These are phyloP conservation scores for Gambelia wislizenii DNA, from an alignment of 2,797 vertebrate genomes.

Conservation along the genomic window DNA sequence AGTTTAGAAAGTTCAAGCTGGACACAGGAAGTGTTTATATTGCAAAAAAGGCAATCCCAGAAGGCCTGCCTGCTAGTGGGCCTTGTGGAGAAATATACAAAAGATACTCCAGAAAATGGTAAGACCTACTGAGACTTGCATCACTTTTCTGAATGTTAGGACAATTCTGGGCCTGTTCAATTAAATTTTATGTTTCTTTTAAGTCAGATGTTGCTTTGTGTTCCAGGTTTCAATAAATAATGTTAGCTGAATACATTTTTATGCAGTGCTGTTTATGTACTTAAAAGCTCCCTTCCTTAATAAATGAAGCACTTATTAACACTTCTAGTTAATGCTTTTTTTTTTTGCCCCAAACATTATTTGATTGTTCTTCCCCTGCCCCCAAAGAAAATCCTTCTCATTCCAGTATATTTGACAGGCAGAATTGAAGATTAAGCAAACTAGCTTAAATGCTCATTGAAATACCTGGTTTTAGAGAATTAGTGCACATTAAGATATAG, in stretches of 20 bases:
- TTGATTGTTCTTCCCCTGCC: not conserved
- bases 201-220: not conserved
- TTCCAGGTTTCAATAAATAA: not conserved
- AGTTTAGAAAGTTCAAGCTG: not conserved
- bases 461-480: not conserved
- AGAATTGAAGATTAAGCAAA: not conserved
- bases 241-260: not conserved
- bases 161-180: not conserved
- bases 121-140: too few relatives aligned
- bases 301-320: not conserved
- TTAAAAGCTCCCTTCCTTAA: not conserved
- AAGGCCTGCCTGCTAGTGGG: not conserved
- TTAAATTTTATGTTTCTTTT: not conserved
- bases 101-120: not conserved
- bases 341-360: not conserved
- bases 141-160: not conserved
- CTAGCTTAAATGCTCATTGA: not conserved
- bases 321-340: not conserved
- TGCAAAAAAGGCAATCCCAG: not conserved
- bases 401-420: not conserved
- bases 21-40: not conserved
- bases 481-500: not conserved
- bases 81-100: not conserved
- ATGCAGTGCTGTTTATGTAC: not conserved
- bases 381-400: not conserved